Conservation (phyloP, 2,113 vertebrate species). For the Choloepus hoffmanni region DNA sequence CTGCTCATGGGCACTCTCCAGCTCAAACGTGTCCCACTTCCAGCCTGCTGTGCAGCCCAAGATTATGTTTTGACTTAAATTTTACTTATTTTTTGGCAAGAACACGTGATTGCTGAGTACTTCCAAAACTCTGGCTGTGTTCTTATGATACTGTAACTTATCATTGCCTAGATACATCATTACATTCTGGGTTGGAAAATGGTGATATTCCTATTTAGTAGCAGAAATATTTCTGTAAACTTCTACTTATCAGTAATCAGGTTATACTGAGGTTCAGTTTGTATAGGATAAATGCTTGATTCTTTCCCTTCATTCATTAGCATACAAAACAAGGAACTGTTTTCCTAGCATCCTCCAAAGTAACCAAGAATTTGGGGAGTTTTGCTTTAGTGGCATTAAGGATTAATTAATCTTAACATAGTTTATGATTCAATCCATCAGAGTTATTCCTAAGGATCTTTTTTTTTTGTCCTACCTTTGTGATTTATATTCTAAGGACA, state of each 20-base stretch:
- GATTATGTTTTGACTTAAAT: not conserved
- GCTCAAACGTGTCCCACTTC: no score
- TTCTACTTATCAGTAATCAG: not conserved
- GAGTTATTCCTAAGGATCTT: not conserved
- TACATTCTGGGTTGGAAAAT: not conserved
- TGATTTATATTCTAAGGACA: conserved; percentile 14
- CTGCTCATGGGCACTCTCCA: no score
- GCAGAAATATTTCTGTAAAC: not conserved
- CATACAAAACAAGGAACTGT: not conserved
- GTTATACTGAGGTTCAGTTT: not conserved
- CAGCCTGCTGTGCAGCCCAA: no score
- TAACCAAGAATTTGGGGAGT: not conserved
- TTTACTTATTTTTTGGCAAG: not conserved
- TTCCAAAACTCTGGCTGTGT: not conserved
- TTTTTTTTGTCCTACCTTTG: not conserved
- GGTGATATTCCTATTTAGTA: not conserved
- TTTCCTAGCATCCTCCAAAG: conserved; percentile 24
- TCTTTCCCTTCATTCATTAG: not conserved
- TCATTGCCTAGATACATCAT: not conserved
- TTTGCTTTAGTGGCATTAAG: not conserved
- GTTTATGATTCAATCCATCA: not conserved
- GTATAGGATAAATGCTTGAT: not conserved
- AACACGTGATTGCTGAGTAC: not conserved
- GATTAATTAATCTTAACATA: not conserved
- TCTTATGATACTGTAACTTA: not conserved